Base-by-base conservation (phyloP, 2,113 vertebrate species). In the Macquaria australasica region DNA sequence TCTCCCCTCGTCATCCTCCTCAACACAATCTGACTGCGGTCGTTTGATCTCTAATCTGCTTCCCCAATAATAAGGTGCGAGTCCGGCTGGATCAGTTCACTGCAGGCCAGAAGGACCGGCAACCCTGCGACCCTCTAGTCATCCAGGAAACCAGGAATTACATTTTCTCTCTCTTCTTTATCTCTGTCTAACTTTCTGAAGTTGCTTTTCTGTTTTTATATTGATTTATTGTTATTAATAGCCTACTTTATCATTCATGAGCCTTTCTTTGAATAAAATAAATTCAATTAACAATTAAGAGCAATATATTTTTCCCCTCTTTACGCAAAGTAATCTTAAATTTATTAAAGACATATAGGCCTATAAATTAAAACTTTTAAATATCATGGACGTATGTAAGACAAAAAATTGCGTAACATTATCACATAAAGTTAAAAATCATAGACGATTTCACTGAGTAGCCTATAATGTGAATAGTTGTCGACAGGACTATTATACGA, bases 1-100 rank as follows among this genome's bases (percentile, higher is more conserved):
- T 20, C 55, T 89, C 56, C 76, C 62, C 34, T 79, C 66, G 15
- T 82, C 87, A 76, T 87, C 88, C 58, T 62, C 72, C 1, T 51
- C 28, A 83, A 76, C 78, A 0, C 53, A 11, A 72, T 6, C n/a
- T 31, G 86, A 87, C 89, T 34, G 78, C 71, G 4, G 59, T 66
- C 71, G 85, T 94, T 92, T 92, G 91, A 94, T 94, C 88, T 92
- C 72, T 89, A 91, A 92, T 91, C 89, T 72, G 74, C 70, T 75
- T 55, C 74, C 0, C 68, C 82, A 58, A 58, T 87, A 87, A 81
- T 80, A 74, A 83, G 66, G 85, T 58, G 73, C 15, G 43, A 69
- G 67, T 79, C 70, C 56, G 56, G 25, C 58, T 28, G 76, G 84
- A 68, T 88, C 84, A 45, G 51, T 20, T 79, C 75, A 25, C 14